Evolutionary conservation across 2,888 invertebrate species (phyloP), one percentile per base, ranked within the genome.

Genomic region (Sceliomorpha sp.): DNA sequence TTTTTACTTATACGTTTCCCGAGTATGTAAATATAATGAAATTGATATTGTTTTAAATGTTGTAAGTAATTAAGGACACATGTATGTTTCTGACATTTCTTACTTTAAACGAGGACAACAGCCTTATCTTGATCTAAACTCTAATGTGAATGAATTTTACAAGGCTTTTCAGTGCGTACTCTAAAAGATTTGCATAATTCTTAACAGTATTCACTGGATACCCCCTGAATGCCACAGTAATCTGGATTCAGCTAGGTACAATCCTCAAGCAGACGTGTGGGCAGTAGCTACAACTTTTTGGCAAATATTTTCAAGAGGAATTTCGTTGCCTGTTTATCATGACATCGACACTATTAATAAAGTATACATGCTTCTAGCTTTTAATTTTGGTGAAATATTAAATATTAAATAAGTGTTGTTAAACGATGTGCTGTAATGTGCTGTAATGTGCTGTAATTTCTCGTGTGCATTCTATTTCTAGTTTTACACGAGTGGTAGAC

Each of bases 241-340:
- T 84, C 90, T 93, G 80, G 91, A 91, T 79, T 89, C 91, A 74
- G 94, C 94, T 8, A 92, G 92, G 83, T 89, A 90, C 6, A 94
- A 93, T 12, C 90, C 91, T 0, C 90, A 92, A 48, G 94, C 95
- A 7, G 98, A 98, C 82, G 92, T 97, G 13, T 98, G 96, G 96
- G 96, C 98, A 2, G 94, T 95, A 83, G 96, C 95, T 0, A 98
- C 97, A 1, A 97, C 97, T 0, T 86, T 97, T 10, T 98, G 97
- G 96, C 96, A 98, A 88, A 94, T 98, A 75, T 98, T 97, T 89
- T 93, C 94, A 0, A 93, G 92, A 75, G 97, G 97, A 0, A 90
- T 83, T 9, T 78, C 85, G 37, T 89, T 91, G 34, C 83, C 85
- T 2, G 69, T 74, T 2, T 79, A 84, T 50, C 73, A 75, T 36